Percentiles rank a stretch among this genome's conserved stretches.
Conservation (phyloP, 2,888 invertebrate species). For the Dicyrtomina minuta region DNA sequence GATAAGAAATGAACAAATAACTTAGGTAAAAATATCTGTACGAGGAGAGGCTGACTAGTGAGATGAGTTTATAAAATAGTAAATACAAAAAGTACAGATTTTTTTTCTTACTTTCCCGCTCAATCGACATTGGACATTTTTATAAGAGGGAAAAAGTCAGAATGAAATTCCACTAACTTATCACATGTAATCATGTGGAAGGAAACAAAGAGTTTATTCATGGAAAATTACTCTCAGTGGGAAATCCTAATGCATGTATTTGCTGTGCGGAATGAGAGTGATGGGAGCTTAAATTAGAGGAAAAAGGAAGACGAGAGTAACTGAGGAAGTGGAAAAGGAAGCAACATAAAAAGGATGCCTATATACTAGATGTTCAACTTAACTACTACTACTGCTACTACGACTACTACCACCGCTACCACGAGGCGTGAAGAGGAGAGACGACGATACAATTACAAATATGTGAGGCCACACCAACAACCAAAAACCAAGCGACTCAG, state of each 20-base stretch:
- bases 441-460: background rate
- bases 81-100: no score
- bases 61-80: no score
- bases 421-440: background rate
- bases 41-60: no score
- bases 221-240: background rate
- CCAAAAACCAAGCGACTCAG: no score
- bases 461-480: background rate
- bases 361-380: background rate
- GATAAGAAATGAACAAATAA: no score
- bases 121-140: no score
- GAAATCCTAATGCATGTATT: conserved; percentile 7
- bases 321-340: conserved; percentile 23
- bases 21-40: no score
- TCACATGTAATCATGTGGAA: conserved; percentile 1
- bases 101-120: no score
- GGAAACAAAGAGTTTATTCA: background rate
- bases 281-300: conserved; percentile 16
- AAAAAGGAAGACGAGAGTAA: conserved; percentile 17
- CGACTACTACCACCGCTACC: background rate
- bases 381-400: no score
- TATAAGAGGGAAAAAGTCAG: no score
- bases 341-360: conserved; percentile 22
- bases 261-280: conserved; percentile 3
- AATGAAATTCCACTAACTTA: no score